Evolutionary conservation across 2,797 vertebrate genomes (phyloP), one percentile per base, ranked within the genome.

Genomic region (Miichthys miiuy): DNA sequence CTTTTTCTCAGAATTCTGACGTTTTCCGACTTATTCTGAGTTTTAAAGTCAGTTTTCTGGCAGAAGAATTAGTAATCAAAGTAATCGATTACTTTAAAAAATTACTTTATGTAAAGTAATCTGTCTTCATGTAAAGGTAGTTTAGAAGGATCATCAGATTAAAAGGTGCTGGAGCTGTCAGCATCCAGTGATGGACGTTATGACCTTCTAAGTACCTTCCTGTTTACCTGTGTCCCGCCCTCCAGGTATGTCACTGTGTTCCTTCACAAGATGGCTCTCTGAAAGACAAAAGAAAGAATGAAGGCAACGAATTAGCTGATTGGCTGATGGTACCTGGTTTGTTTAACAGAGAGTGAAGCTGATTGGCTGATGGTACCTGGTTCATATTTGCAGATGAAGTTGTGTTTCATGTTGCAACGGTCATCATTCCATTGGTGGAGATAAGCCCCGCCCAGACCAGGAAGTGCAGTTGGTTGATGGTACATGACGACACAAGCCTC

Each of bases 401-500:
- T 99, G 94, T 99, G 98, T 89, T 99, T 99, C 98, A 99, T 99
- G 93, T 98, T 99, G 89, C 98, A 99, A 67, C 98, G 95, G 81
- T 99, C 98, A 3, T 99, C 98, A 0, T 99, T 99, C 98, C 98
- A 99, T 30, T 97, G 97, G 90, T 98, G 97, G 57, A 99, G 95
- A 82, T 99, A 99, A 2, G 96, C 94, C 0, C 98, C 98, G 1
- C 98, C 98, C 47, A 97, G 93, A 12, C 98, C 98, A 27, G 95
- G 94, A 50, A 95, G 94, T 69, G 98, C 98, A 0, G 96, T 96
- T 2, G 97, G 97, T 80, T 99, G 98, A 83, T 99, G 98, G 88
- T 99, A 99, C 98, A 99, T 99, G 73, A 99, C 98, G 3, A 99
- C 98, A 42, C 98, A 99, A 51, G 97, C 97, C 90, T 99, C 98